These are phyloP conservation scores for Leucophenga montana DNA, from an alignment of 2,888 invertebrate species.

Conservation along the genomic window DNA sequence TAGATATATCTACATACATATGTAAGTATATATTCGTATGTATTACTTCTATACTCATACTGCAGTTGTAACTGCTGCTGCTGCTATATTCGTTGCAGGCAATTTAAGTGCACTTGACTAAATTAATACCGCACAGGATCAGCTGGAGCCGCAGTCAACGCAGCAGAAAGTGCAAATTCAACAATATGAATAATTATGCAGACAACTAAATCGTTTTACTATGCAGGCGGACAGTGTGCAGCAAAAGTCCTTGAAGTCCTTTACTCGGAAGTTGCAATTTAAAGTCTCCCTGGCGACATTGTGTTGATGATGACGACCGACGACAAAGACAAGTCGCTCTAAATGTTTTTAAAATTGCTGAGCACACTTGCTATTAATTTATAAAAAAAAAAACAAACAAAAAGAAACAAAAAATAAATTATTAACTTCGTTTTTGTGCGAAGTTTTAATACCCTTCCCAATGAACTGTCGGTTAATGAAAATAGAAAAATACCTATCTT, in stretches of 20 bases:
- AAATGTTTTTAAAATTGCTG: not conserved
- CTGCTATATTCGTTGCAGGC: slow-evolving; percentile 47
- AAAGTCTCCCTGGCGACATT: not conserved
- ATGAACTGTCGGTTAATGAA: no score
- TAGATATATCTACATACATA: no score
- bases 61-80: slow-evolving; percentile 30
- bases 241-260: not conserved
- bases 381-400: no score
- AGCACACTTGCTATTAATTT: no score
- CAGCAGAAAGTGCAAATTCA: slow-evolving; percentile 29
- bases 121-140: slow-evolving; percentile 62
- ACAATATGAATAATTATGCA: slow-evolving; percentile 62
- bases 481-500: no score
- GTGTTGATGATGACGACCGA: not conserved
- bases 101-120: slow-evolving; percentile 65
- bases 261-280: not conserved
- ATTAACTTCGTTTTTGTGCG: no score
- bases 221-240: not conserved
- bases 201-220: slow-evolving; percentile 32
- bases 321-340: not conserved
- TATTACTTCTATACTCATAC: no score
- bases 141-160: slow-evolving; percentile 43
- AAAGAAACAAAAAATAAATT: no score
- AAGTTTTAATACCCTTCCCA: no score
- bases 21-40: not conserved